These are phyloP conservation scores for Acrocephalus scirpaceus DNA, from an alignment of 2,797 vertebrate species.

Conservation along the genomic window DNA sequence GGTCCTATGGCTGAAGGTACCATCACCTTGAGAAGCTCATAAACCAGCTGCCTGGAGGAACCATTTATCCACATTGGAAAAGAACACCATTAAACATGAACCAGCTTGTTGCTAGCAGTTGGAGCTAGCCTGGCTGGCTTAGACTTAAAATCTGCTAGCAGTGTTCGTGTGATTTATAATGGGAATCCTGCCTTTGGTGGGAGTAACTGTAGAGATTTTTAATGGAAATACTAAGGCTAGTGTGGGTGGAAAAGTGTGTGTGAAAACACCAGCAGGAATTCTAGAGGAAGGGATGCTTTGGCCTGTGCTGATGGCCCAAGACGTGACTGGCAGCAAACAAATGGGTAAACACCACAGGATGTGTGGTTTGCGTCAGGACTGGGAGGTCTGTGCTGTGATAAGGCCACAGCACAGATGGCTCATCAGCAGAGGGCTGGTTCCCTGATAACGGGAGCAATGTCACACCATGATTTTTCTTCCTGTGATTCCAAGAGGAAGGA, in stretches of 20 bases:
- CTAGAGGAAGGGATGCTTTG: neutral
- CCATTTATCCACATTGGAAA: neutral
- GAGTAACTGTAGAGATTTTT: neutral
- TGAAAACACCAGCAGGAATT: neutral
- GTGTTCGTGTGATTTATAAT: neutral
- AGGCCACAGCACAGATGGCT: slow-evolving; percentile 35
- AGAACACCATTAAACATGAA: neutral
- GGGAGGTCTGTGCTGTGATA: slow-evolving; percentile 31
- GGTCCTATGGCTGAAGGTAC: neutral
- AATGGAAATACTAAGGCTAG: neutral
- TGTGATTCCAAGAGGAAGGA: neutral
- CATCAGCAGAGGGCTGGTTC: neutral
- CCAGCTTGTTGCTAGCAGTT: neutral
- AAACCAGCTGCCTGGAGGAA: neutral
- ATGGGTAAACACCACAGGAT: neutral
- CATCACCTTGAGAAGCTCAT: neutral
- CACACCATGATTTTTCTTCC: neutral
- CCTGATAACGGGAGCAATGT: neutral
- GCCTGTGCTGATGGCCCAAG: neutral
- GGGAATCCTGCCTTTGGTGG: neutral
- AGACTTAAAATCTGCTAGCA: neutral
- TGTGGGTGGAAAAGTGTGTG: neutral
- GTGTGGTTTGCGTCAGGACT: neutral
- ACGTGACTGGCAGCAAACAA: neutral
- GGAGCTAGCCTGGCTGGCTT: neutral